Conservation (phyloP, 2,113 vertebrate genomes). For the Rhombomys opimus region DNA sequence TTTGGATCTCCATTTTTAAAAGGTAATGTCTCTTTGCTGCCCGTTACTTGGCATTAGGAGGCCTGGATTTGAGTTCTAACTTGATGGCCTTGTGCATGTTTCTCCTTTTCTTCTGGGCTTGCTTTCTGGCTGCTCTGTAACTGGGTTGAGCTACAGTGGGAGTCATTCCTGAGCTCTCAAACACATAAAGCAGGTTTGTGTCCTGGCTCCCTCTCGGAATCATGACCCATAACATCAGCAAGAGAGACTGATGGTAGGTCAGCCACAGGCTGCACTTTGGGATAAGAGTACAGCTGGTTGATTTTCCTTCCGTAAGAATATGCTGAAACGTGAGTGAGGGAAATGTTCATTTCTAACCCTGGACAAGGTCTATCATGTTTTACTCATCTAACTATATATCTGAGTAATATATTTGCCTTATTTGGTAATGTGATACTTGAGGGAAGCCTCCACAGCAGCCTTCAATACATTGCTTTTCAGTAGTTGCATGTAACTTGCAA, state of each 20-base stretch:
- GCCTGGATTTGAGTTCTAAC: background rate
- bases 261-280: background rate
- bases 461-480: background rate
- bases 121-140: background rate
- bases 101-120: background rate
- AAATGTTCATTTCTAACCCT: background rate
- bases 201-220: background rate
- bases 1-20: background rate
- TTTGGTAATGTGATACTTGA: background rate
- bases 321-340: background rate
- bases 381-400: background rate
- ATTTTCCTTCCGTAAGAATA: background rate
- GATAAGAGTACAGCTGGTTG: accelerated
- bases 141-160: accelerated
- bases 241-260: background rate
- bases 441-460: background rate
- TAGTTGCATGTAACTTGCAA: background rate
- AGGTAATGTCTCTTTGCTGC: background rate
- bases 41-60: background rate
- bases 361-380: background rate
- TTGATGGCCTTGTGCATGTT: background rate
- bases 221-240: background rate
- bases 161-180: background rate
- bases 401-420: background rate
- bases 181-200: accelerated